Evolutionary conservation across 2,113 vertebrate species (phyloP), one percentile per base, ranked within the genome.

Genomic region (zebrafish (Danio rerio)): DNA sequence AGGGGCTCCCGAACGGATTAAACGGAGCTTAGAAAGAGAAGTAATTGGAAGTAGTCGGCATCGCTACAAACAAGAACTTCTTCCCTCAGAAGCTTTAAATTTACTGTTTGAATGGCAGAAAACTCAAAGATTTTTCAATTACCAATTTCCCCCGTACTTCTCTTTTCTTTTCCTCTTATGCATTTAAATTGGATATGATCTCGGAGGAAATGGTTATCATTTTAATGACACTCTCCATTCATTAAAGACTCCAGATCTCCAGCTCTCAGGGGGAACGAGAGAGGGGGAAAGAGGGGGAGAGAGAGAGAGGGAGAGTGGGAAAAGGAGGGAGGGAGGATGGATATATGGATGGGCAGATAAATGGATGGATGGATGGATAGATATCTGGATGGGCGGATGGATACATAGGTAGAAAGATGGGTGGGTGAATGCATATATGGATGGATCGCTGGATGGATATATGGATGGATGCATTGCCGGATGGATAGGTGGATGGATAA

Each of bases 221-320:
- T 93, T 92, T 93, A 93, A 93, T 91, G 92, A 91, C 90, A 87
- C 85, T 78, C 90, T 91, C 91, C 90, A 91, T 93, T 94, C 93
- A 93, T 93, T 92, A 92, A 90, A 91, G 83, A 88, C 84, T 78
- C 89, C 91, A 88, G 89, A 87, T 90, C 85, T 83, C 68, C 82
- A 81, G 85, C 72, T 87, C 85, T 61, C 72, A 66, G 72, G 84
- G 87, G 75, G 83, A 78, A 71, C 86, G 74, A 66, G 87, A 31
- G 31, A 31, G 3, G 1, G 31, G 3, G 31, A 31, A 3, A 3
- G 31, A 3, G 31, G 31, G 31, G 31, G 31, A 3, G 31, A 2
- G 31, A 31, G 31, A 31, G 87, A 83, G 82, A 89, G 87, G 86
- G 88, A 89, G 87, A 89, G 88, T 89, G 86, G 16, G 71, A 77